Base-by-base conservation (phyloP, 1,140 invertebrate genomes). In the Saccostrea echinata region DNA sequence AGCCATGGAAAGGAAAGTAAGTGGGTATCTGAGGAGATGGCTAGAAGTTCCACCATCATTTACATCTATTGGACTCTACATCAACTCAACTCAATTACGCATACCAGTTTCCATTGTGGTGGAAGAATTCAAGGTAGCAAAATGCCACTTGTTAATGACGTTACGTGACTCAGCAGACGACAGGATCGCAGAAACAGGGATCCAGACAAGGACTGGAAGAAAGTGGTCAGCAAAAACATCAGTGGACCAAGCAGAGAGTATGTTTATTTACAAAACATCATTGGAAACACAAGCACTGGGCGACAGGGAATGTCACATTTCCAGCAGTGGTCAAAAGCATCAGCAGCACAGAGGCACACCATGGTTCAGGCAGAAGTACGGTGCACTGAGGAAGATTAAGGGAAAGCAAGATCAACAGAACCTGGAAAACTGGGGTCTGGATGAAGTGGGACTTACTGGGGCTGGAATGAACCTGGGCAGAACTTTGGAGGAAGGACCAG, bases 61-160 rank as follows among this genome's bases (percentile, higher is more conserved):
- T 52, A 81, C 87, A 61, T 53, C 68, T 3, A 52, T 80, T 61
- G 71, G 84, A 3, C 84, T 88, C 11, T 86, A 86, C 61, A 83
- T 84, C 27, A 88, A 51, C 11, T 24, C 71, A 85, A 24, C 55
- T 0, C 12, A 86, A 52, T 24, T 88, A 52, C 84, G 85, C 81
- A 55, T 88, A 27, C 84, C 80, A 18, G 52, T 85, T 18, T 53
- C 84, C n/a, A 83, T 71, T 21, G 24, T 55, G 13, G 76, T 84
- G 16, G 86, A 87, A 57, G 61, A 88, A 51, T 88, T 84, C 82
- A 88, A 88, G 52, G 87, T 16, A 33, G 24, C 24, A 88, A 84
- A 43, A 64, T 80, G 83, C 21, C 21, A 43, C 53, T 53, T 87
- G 8, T 43, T 84, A 1, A 88, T 88, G 35, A 55, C 87, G 3